Evolutionary conservation across 1,140 invertebrate genomes (phyloP), one percentile per base, ranked within the genome.

Genomic region (Aphelinus atriplicis): DNA sequence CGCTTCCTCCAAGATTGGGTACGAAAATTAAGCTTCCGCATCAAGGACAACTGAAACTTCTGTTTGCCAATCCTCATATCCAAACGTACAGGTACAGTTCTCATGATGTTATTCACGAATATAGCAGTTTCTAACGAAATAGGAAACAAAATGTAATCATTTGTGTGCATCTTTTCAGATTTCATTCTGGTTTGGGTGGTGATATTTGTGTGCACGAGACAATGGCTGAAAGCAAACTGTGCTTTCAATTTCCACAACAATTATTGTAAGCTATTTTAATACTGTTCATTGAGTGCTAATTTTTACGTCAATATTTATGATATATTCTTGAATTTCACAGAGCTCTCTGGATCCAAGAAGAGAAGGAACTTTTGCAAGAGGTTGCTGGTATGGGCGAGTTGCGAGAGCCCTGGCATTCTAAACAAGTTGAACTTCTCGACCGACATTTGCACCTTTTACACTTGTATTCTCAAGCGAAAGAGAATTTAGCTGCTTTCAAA

Each of bases 121-220:
- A 26, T 26, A 26, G 26, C 26, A 26, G 26, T 26, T 26, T 26
- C 26, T 26, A 26, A 26, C 26, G 26, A 26, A 26, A 26, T 26
- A 26, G 26, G 26, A 26, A 26, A 26, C 26, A 26, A 26, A 26
- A 26, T 26, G 26, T 26, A 26, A 26, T 26, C 26, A 26, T 26
- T 26, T 26, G 26, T 26, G 26, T 26, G 26, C 26, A 26, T 53
- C 9, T 62, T 58, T 78, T 48, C 58, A 87, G 87, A 79, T 96
- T 98, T 87, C 96, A 97, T 84, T 97, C 96, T 0, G 95, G 95
- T 3, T 89, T 96, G 4, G 94, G 95, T 2, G 95, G 95, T 3
- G 95, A 97, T 85, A 96, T 98, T 60, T 95, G 94, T 71, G 95
- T 97, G 2, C 94, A 97, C 81, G 97, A 99, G 88, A 93, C 96